phyloP scores from a whole-genome alignment of 2,797 vertebrate genomes.

The Macropodus opercularis region DNA sequence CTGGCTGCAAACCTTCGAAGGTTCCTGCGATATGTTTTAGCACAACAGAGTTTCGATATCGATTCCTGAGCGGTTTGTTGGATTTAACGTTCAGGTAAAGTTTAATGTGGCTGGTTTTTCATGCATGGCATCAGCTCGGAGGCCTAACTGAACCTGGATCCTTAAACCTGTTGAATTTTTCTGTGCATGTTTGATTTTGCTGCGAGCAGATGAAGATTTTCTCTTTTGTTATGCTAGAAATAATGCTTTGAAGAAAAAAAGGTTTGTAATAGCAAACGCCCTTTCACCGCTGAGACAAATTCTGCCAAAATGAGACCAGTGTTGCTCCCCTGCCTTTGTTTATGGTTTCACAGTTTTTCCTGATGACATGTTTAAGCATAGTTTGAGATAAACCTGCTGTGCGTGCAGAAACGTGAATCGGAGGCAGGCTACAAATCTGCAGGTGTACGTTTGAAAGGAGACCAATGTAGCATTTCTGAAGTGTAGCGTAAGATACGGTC shows the following conservation, averaged over 20 bases:
- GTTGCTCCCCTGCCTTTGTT: conserved; percentile 21
- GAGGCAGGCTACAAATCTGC: conserved; percentile 16
- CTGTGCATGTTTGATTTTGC: conserved; percentile 70
- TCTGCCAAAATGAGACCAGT: conserved; percentile 9
- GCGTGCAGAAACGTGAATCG: conserved; percentile 39
- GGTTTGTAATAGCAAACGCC: conserved; percentile 18
- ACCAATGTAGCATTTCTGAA: conserved; percentile 74
- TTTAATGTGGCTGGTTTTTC: conserved; percentile 35
- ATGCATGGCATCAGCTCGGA: conserved; percentile 66
- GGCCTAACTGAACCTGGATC: conserved; percentile 34
- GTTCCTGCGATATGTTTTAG: conserved; percentile 19
- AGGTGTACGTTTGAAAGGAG: conserved; percentile 39
- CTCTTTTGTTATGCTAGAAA: conserved; percentile 32
- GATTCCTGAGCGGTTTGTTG: conserved; percentile 33
- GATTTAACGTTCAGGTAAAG: conserved; percentile 19
- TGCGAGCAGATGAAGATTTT: conserved; percentile 27
- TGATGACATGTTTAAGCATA: conserved; percentile 34
- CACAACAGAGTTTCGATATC: conserved; percentile 8
- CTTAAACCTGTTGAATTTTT: conserved; percentile 36
- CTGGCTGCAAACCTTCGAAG: conserved; percentile 15
- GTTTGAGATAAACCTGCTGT: conserved; percentile 15
- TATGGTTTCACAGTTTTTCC: conserved; percentile 36
- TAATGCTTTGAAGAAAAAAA: conserved; percentile 3
- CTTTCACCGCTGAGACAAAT: conserved; percentile 23
- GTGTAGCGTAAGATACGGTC: conserved; percentile 43